Base-by-base conservation (phyloP, 1,140 invertebrate genomes). In the Lepidurus apus region DNA sequence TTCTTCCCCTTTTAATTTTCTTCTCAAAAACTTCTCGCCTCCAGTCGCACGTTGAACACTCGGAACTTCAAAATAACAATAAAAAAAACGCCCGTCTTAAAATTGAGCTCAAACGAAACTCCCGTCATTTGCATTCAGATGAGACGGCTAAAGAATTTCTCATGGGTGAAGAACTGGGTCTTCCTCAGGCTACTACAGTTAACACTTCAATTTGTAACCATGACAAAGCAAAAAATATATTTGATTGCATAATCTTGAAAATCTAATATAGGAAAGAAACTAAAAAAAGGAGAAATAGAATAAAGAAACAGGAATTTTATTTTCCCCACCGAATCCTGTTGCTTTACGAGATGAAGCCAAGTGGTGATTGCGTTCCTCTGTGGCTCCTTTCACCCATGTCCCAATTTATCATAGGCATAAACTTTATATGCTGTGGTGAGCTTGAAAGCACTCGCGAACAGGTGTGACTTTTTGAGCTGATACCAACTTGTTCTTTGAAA, bases 111-210 rank as follows among this genome's bases (percentile, higher is more conserved):
- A 1, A 11, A 9, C 53, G 8, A 11, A 9, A 65, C 53, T 65
- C 53, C 13, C 53, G 53, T 65, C 53, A 65, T 65, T 65, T 65
- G 53, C 53, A 65, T 65, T 65, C 53, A 65, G 53, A 65, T 65
- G 53, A 65, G 53, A 17, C 21, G 53, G 53, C 53, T 21, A 65
- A 65, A 65, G 53, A 21, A 65, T 65, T 65, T 21, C 17, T 13
- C 17, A 7, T n/a, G 13, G 53, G 53, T 65, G 7, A 65, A 7
- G 21, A 65, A 65, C 53, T 65, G 53, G 53, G 21, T 65, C 53
- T 65, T 65, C 53, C 53, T 17, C 53, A 7, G 53, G 53, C 53
- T 21, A 65, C 21, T 65, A 4, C 21, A 9, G 53, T 65, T 65
- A 65, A 65, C 53, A 65, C 53, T 65, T 65, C 53, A 65, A 65